Conservation (phyloP, 2,113 vertebrate species). For the Tachuris rubrigastra region DNA sequence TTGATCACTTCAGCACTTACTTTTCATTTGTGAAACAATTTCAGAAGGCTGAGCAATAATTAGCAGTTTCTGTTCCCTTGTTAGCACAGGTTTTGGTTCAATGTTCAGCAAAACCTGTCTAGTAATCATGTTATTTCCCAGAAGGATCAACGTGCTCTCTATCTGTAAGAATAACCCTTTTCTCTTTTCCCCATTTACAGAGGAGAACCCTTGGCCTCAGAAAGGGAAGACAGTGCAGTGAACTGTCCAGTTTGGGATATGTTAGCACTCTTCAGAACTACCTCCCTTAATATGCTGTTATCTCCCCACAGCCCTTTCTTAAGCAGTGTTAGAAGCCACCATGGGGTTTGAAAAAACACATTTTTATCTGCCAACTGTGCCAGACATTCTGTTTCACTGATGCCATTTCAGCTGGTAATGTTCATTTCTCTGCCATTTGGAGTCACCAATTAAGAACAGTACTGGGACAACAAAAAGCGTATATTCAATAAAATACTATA, state of each 20-base stretch:
- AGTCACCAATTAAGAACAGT: not conserved
- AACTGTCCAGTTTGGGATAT: not conserved
- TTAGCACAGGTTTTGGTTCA: not conserved
- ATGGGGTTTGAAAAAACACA: not conserved
- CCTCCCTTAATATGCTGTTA: not conserved
- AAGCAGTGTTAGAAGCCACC: not conserved
- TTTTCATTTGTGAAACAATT: not conserved
- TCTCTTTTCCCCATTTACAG: not conserved
- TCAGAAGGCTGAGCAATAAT: not conserved
- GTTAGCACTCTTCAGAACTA: not conserved
- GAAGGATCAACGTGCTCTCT: not conserved
- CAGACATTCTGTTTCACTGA: not conserved
- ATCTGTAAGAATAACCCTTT: not conserved
- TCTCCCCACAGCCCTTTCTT: not conserved
- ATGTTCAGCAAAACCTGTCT: not conserved
- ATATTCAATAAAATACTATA: not conserved
- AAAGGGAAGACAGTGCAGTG: not conserved
- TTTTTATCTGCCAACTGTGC: not conserved
- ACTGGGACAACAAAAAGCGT: not conserved
- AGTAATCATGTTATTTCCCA: fast-evolving
- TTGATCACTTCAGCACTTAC: not conserved
- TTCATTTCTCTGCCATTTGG: not conserved
- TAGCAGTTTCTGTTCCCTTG: not conserved
- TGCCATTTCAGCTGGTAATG: not conserved
- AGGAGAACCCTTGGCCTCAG: not conserved